phyloP scores from a whole-genome alignment of 2,888 invertebrate genomes.

The Latrodectus hesperus region DNA sequence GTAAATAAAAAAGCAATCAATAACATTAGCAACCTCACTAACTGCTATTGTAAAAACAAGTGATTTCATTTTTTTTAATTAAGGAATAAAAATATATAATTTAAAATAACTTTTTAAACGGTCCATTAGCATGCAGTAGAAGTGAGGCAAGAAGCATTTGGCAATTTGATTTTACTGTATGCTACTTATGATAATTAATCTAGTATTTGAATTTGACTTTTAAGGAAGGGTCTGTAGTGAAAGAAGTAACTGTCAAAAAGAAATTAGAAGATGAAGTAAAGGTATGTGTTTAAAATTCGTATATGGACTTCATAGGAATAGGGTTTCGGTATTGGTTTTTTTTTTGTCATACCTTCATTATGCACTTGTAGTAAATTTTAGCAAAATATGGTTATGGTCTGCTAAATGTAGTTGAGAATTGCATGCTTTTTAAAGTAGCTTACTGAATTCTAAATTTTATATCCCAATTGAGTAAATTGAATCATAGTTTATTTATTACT shows the following conservation, averaged over 20 bases:
- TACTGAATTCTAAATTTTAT: too few relatives aligned
- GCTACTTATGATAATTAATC: conserved; percentile 42
- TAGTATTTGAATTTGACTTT: conserved; percentile 61
- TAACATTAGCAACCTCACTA: too few relatives aligned
- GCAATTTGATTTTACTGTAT: conserved; percentile 44
- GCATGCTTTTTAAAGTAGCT: too few relatives aligned
- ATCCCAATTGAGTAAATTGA: too few relatives aligned
- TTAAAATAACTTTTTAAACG: neutral
- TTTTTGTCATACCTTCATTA: neutral
- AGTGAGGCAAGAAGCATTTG: conserved; percentile 56
- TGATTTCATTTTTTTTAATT: too few relatives aligned
- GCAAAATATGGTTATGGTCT: neutral
- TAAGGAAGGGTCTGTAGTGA: conserved; percentile 65
- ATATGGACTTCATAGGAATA: conserved; percentile 36
- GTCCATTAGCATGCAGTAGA: conserved; percentile 17
- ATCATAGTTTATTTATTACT: too few relatives aligned
- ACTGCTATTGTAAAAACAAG: too few relatives aligned
- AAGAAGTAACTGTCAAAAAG: conserved; percentile 64
- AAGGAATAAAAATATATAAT: neutral
- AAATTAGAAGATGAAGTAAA: conserved; percentile 66
- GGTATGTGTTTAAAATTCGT: conserved; percentile 60
- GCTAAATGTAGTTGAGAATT: too few relatives aligned
- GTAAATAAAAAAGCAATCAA: too few relatives aligned
- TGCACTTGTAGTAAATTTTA: neutral
- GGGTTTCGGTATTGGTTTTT: conserved; percentile 17